Conservation (phyloP, 2,888 invertebrate species). For the Apoda limacodes region DNA sequence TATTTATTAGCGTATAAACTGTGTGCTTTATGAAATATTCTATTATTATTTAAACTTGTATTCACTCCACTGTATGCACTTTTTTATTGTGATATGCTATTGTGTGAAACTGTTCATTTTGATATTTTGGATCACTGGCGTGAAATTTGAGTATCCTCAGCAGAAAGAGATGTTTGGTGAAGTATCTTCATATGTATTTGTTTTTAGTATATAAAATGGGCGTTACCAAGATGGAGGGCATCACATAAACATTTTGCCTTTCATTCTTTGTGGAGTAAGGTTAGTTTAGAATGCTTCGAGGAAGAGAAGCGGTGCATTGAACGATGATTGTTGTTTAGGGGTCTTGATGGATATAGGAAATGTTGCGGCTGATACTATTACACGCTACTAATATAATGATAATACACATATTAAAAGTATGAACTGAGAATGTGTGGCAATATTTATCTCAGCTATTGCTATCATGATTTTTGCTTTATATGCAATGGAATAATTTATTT, state of each 20-base stretch:
- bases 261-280: conserved; percentile 56
- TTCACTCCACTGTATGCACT: too few species aligned
- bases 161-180: conserved; percentile 13
- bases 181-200: conserved; percentile 27
- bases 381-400: too few species aligned
- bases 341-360: conserved; percentile 21
- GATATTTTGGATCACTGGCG: background rate
- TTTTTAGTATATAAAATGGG: conserved; percentile 67
- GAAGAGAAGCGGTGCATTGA: conserved; percentile 20
- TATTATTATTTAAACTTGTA: too few species aligned
- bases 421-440: too few species aligned
- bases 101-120: conserved; percentile 1
- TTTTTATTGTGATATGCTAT: conserved; percentile 8
- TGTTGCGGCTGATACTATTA: conserved; percentile 31
- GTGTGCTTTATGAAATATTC: too few species aligned
- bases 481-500: too few species aligned
- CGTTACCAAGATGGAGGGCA: conserved; percentile 63
- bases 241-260: conserved; percentile 60
- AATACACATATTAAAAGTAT: too few species aligned
- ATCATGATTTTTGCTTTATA: too few species aligned
- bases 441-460: too few species aligned
- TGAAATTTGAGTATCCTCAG: conserved; percentile 1
- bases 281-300: conserved; percentile 40
- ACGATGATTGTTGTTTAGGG: conserved; percentile 20
- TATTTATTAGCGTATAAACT: too few species aligned